A percentile compares a stretch with the other conserved stretches of the same genome.
These are phyloP conservation scores for Clarias laeviceps DNA, from an alignment of 2,797 vertebrate genomes.

Conservation along the genomic window DNA sequence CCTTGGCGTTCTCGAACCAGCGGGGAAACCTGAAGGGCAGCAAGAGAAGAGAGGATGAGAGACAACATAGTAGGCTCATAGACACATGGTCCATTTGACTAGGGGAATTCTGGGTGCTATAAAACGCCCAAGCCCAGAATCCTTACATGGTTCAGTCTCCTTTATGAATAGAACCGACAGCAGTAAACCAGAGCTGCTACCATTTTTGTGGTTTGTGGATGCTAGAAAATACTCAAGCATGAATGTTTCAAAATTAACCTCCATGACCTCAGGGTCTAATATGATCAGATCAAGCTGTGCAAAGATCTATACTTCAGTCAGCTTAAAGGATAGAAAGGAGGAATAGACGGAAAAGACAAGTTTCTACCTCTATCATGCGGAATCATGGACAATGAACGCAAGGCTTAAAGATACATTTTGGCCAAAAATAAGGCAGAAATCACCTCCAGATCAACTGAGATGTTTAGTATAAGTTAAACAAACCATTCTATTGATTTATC, in stretches of 20 bases:
- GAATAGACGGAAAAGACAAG: neutral
- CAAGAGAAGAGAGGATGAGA: slow-evolving; percentile 16
- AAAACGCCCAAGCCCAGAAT: slow-evolving; percentile 39
- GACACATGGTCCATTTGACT: slow-evolving; percentile 52
- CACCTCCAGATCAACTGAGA: neutral
- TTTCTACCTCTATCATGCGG: neutral
- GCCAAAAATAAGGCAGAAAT: neutral
- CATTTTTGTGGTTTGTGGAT: slow-evolving; percentile 42
- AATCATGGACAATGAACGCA: neutral
- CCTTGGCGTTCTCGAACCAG: slow-evolving; percentile 19
- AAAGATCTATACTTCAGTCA: too few relatives aligned
- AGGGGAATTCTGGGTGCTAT: slow-evolving; percentile 52
- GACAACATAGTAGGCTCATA: slow-evolving; percentile 1
- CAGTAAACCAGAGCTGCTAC: slow-evolving; percentile 11
- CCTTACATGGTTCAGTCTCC: slow-evolving; percentile 44
- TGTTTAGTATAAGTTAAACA: neutral
- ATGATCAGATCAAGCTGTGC: neutral
- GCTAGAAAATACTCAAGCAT: slow-evolving; percentile 44
- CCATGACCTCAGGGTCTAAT: slow-evolving; percentile 15
- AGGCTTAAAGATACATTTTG: neutral
- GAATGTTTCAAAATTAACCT: slow-evolving; percentile 42
- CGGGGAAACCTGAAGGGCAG: neutral
- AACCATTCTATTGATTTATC: neutral
- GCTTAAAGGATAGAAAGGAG: neutral
- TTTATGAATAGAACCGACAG: slow-evolving; percentile 45